Evolutionary conservation across 2,888 invertebrate genomes (phyloP).

Genomic region (Lepidonotus clava): DNA sequence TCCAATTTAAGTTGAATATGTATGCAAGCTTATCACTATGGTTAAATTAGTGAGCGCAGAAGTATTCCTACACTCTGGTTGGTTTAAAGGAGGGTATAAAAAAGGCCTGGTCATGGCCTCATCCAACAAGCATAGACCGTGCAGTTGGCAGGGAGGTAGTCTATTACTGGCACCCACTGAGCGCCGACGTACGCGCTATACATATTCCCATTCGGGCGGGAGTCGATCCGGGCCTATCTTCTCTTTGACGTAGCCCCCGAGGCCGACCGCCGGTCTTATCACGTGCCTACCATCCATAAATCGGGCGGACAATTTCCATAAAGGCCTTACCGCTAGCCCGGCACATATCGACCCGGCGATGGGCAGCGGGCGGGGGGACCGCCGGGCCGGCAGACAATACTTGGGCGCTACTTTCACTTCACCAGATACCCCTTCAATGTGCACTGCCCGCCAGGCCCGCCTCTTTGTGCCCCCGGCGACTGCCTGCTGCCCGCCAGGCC

Average conservation of each 20-base stretch:
- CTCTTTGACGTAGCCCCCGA: slow-evolving; percentile 13
- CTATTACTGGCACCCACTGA: not conserved
- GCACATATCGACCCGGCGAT: not conserved
- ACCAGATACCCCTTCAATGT: not conserved
- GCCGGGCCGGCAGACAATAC: not conserved
- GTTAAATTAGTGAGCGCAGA: too few relatives aligned
- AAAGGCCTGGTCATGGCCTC: too few relatives aligned
- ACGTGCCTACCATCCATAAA: slow-evolving; percentile 28
- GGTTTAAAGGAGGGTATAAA: too few relatives aligned
- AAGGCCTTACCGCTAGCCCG: not conserved
- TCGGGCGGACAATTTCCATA: slow-evolving; percentile 28
- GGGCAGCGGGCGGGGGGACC: not conserved
- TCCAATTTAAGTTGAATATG: too few relatives aligned
- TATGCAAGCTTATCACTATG: too few relatives aligned
- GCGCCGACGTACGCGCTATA: not conserved
- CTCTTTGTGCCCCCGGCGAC: not conserved
- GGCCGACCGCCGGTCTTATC: not conserved
- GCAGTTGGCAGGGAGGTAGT: not conserved
- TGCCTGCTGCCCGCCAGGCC: not conserved
- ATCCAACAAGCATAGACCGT: too few relatives aligned
- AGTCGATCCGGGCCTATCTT: not conserved
- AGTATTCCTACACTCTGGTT: too few relatives aligned
- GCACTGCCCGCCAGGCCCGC: not conserved
- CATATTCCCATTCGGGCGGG: not conserved
- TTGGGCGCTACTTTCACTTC: slow-evolving; percentile 5